Base-by-base conservation (phyloP, 2,113 vertebrate genomes). In the Trogon melanurus region DNA sequence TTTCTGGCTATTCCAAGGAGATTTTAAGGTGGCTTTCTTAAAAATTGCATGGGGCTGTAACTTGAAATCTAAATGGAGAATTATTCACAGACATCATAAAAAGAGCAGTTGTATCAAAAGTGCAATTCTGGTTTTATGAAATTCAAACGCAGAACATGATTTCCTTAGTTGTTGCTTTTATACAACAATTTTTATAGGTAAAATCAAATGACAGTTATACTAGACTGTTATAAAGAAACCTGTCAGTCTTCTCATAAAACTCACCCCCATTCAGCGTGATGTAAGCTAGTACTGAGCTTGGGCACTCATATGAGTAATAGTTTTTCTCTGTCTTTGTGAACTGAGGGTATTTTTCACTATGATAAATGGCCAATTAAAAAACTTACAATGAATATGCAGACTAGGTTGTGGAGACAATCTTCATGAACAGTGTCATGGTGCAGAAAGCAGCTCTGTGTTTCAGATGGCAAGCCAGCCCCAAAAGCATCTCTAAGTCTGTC, bases 31-130 rank as follows among this genome's bases (percentile, higher is more conserved):
- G 95, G 96, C 93, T 95, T 95, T 96, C 94, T 95, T 87, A 85
- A 92, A 93, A 96, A 82, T 81, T 95, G 96, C 91, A 62, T 82
- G 32, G 89, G 87, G 87, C 82, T 94, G 92, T 97, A 97, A 96
- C 82, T 94, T 92, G 94, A 97, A 97, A 97, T 95, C 96, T 96
- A 97, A 97, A 96, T 93, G 94, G 95, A 95, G 94, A 97, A 97
- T 97, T 97, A 96, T 96, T 97, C 93, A 85, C 81, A 96, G 96
- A 91, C 96, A 74, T 95, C 74, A 95, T 96, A 97, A 96, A 97
- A 96, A 93, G 95, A 91, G 87, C 89, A 96, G 83, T 95, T 96
- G 96, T 97, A 95, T 96, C 96, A 94, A 96, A 97, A 93, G 89
- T 95, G 91, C 92, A 96, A 92, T 96, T 96, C 92, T 94, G 91